A percentile compares a stretch with the other conserved stretches of the same genome.
Evolutionary conservation across 2,113 vertebrate species (phyloP).

Genomic region (Vanacampus margaritifer): DNA sequence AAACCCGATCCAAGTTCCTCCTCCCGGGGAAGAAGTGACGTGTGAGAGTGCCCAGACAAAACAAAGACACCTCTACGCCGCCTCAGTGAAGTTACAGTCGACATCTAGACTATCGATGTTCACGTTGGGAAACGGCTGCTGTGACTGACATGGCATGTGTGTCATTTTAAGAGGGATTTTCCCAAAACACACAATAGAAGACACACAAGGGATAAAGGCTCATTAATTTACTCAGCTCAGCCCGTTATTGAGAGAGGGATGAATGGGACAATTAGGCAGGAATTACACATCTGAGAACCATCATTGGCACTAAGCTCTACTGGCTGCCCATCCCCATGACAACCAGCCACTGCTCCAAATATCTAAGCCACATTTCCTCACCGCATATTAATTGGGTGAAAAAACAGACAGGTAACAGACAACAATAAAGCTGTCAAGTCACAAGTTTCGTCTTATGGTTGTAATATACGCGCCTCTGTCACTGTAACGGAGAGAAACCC

Average conservation of each 20-base stretch:
- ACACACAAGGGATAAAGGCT: slow-evolving; percentile 4
- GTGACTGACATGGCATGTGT: slow-evolving; percentile 12
- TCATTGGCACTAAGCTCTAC: slow-evolving; percentile 2
- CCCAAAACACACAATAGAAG: slow-evolving; percentile 9
- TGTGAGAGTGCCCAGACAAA: slow-evolving; percentile 9
- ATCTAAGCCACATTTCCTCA: background rate
- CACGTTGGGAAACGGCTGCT: background rate
- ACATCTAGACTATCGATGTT: background rate
- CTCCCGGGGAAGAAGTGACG: slow-evolving; percentile 27
- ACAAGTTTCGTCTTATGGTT: background rate
- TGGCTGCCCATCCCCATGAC: slow-evolving; percentile 8
- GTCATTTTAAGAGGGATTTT: slow-evolving; percentile 26
- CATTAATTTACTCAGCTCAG: slow-evolving; percentile 22
- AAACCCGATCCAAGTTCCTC: slow-evolving; percentile 66
- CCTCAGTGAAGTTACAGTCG: background rate
- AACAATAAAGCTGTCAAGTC: background rate
- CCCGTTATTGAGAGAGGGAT: slow-evolving; percentile 17
- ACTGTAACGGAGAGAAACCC: slow-evolving; percentile 10
- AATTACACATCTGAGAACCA: slow-evolving; percentile 13
- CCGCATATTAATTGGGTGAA: background rate
- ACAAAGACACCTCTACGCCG: slow-evolving; percentile 1
- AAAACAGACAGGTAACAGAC: background rate
- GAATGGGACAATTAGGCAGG: slow-evolving; percentile 27
- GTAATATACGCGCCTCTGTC: background rate
- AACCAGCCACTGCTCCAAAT: slow-evolving; percentile 9